Base-by-base conservation (phyloP, 2,113 vertebrate species). In the Zonotrichia leucophrys region DNA sequence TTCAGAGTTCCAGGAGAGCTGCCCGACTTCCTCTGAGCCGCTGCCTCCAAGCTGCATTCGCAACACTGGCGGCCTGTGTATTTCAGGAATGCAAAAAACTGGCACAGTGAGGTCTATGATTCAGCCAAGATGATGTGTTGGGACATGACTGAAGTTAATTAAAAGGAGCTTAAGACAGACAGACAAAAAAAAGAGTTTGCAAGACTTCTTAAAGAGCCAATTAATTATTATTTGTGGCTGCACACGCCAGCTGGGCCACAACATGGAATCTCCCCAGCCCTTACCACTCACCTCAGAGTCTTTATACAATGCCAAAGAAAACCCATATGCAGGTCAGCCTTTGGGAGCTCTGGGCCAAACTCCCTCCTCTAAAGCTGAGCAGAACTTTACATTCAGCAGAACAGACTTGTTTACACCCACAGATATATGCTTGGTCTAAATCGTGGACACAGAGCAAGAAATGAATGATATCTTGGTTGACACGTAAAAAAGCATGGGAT, bases 31-130 rank as follows among this genome's bases (percentile, higher is more conserved):
- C 94, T 95, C 91, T 35, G 90, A 93, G 91, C 75, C 1, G 1
- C 94, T 91, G 94, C 88, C 95, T 96, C 46, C 7, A 7, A 97
- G 96, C 96, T 88, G 92, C 87, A 90, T 90, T 95, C 0, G 39
- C 95, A 96, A 94, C 73, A 94, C 92, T 95, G 94, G 93, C 87
- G 52, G 96, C 82, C 84, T 92, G 94, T 75, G 96, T 96, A 97
- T 96, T 97, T 97, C 95, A 97, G 95, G 97, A 97, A 97, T 97
- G 97, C 3, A 46, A 95, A 97, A 97, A 96, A 94, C 96, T 97
- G 97, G 97, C 96, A 96, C 81, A 69, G 94, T 66, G 66, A 94
- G 86, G 37, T 62, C 73, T 92, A 8, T 85, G 89, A 83, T 94
- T 96, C 91, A 95, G 96, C 96, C 97, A 97, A 94, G 95, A 96